Evolutionary conservation across 2,113 vertebrate species (phyloP).

Genomic region (Ciconia stormi): DNA sequence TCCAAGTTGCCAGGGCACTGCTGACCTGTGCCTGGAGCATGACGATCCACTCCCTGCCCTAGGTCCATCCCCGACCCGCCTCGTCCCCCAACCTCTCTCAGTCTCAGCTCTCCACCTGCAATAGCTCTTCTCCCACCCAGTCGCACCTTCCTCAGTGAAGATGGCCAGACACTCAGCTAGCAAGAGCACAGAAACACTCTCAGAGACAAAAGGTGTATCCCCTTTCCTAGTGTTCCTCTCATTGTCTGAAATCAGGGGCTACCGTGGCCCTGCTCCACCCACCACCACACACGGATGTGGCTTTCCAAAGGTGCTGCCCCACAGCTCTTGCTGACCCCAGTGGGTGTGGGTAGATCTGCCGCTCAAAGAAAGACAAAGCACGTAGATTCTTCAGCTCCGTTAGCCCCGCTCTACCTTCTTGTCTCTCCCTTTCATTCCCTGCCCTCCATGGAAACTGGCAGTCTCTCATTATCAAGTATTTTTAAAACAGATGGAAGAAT

Average conservation of each 20-base stretch:
- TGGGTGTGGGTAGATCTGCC: background rate
- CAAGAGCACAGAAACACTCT: background rate
- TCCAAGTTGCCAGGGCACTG: background rate
- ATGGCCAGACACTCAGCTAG: rapidly evolving
- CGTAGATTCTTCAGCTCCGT: background rate
- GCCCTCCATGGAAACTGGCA: constrained; percentile 34
- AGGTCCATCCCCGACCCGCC: rapidly evolving
- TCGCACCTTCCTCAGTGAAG: rapidly evolving
- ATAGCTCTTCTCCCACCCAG: background rate
- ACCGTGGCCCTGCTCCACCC: background rate
- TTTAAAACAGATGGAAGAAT: constrained; percentile 9
- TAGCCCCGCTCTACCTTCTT: background rate
- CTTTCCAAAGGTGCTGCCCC: background rate
- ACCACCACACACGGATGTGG: rapidly evolving
- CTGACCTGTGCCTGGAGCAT: too few species aligned
- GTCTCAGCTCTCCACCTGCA: background rate
- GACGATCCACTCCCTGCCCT: background rate
- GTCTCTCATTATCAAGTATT: background rate
- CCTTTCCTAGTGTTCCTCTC: background rate
- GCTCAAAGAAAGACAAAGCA: background rate
- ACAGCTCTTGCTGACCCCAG: background rate
- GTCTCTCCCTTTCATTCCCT: background rate
- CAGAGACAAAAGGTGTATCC: rapidly evolving
- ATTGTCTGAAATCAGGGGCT: rapidly evolving
- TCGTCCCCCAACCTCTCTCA: background rate